Evolutionary conservation across 1,140 invertebrate species (phyloP).

Genomic region (Meloidogyne chitwoodi): DNA sequence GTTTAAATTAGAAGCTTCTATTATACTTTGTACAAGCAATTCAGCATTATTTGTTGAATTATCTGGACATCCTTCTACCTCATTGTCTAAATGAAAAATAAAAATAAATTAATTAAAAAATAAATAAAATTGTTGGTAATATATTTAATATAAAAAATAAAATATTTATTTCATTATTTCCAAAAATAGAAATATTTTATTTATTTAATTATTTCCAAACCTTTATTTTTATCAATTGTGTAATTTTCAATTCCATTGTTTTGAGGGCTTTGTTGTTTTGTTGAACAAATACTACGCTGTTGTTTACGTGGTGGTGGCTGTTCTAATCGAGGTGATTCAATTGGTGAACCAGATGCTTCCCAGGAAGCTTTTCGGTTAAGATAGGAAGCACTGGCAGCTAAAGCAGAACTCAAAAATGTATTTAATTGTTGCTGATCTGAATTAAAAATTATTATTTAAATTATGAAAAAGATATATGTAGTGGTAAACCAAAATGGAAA

Average conservation of each 20-base stretch:
- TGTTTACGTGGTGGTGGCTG: background rate
- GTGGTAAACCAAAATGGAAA: background rate
- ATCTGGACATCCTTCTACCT: background rate
- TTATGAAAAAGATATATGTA: background rate
- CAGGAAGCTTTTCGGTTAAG: background rate
- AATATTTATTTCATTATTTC: too few relatives aligned
- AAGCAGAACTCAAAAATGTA: background rate
- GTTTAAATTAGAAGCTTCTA: background rate
- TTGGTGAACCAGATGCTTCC: background rate
- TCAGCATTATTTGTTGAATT: background rate
- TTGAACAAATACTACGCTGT: background rate
- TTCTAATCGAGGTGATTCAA: background rate
- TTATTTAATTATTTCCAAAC: background rate
- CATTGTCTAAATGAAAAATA: too few relatives aligned
- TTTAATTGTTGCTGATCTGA: conserved; percentile 4
- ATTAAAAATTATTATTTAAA: too few relatives aligned
- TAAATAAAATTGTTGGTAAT: too few relatives aligned
- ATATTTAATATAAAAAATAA: too few relatives aligned
- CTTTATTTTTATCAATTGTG: background rate
- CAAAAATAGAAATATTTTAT: background rate
- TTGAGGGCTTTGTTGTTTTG: background rate
- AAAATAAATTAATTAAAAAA: background rate
- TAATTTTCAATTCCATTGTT: background rate
- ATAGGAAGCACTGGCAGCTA: background rate
- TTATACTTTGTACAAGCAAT: background rate